Evolutionary conservation across 2,797 vertebrate species (phyloP), one percentile per base, ranked within the genome.

Genomic region (Psittacula echo): DNA sequence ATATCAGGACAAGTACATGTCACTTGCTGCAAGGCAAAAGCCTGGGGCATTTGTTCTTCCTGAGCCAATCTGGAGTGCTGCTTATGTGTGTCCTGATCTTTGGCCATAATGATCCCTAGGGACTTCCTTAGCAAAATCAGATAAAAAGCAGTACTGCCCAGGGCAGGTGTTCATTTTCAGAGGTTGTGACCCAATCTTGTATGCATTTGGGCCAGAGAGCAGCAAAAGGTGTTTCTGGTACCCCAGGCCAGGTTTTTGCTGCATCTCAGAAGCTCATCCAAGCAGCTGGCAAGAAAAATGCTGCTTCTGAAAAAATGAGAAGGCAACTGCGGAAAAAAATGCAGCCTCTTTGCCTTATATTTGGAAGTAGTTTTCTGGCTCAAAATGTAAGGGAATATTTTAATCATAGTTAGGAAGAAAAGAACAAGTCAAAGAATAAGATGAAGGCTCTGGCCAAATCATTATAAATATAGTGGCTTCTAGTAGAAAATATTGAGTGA

Each of bases 41-140:
- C 76, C 53, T 68, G 32, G 53, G 82, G 73, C 74, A 42, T 91
- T 90, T 89, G 39, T 89, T 95, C 65, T 91, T 89, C 85, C 70
- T 20, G 5, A 34, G 19, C 30, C 76, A 83, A 5, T 92, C 65
- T 96, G 90, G 68, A 84, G 39, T 62, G 39, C 73, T 93, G 72
- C 50, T 78, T 96, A 88, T 81, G 13, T 93, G 20, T 64, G 54
- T 90, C 87, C 47, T 90, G 64, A 67, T 82, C 61, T 91, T 97
- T 78, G 76, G 34, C 65, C 89, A 19, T 30, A 87, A 23, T 62
- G 34, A 72, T 73, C 87, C n/a, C 37, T 32, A 27, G 50, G 84
- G 70, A 64, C 1, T 5, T 93, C 19, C 30, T 62, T 74, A 77
- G 66, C 62, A 88, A 71, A 84, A 83, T 68, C 24, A 44, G 64